phyloP scores from a whole-genome alignment of 2,113 vertebrate species.

The Panthera tigris region DNA sequence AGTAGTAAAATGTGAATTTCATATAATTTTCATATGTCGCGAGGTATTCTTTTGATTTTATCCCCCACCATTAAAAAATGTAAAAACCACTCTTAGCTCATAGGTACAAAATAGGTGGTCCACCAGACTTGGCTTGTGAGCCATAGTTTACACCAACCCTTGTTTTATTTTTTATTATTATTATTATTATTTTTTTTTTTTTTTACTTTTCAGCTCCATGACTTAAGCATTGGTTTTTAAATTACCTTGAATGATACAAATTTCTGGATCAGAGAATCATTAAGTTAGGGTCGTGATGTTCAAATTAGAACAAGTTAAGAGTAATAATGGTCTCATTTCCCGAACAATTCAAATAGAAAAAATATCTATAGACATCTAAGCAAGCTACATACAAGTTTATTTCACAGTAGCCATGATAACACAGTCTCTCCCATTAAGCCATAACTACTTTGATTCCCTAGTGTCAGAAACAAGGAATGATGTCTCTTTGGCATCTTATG shows the following conservation, averaged over 20 bases:
- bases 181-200: background rate
- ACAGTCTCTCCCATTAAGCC: background rate
- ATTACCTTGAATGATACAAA: background rate
- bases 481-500: background rate
- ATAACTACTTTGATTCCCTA: background rate
- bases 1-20: background rate
- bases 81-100: background rate
- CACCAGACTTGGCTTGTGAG: background rate
- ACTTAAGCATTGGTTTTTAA: background rate
- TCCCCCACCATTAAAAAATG: background rate
- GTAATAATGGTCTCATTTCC: background rate
- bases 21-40: background rate
- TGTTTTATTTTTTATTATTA: background rate
- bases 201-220: background rate
- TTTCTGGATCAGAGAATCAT: background rate
- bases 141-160: background rate
- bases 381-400: background rate
- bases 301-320: background rate
- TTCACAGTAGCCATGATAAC: background rate
- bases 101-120: background rate
- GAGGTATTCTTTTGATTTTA: background rate
- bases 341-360: conserved; percentile 10
- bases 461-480: background rate
- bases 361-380: background rate
- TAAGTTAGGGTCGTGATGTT: background rate